These are phyloP conservation scores for Mystacides longicornis DNA, from an alignment of 2,888 invertebrate genomes.

Conservation along the genomic window DNA sequence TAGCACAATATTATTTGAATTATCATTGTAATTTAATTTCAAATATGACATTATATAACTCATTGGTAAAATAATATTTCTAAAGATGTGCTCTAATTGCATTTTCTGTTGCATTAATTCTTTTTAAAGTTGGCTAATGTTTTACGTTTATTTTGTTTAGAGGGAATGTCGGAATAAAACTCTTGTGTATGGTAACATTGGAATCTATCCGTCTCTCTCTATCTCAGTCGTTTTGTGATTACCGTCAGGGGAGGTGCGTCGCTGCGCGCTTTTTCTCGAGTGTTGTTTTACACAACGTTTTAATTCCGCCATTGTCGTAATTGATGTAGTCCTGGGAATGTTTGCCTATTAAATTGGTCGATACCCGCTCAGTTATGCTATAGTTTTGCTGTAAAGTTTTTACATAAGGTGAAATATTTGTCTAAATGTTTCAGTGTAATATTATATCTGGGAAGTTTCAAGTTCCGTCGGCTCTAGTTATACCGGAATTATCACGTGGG, in stretches of 20 bases:
- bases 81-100: too few species aligned
- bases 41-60: too few species aligned
- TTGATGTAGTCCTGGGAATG: slow-evolving; percentile 30
- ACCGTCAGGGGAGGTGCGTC: slow-evolving; percentile 17
- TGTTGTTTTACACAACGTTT: slow-evolving; percentile 38
- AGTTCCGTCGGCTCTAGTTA: slow-evolving; percentile 39
- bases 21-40: too few species aligned
- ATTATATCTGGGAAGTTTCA: slow-evolving; percentile 40
- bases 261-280: slow-evolving; percentile 15
- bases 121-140: too few species aligned
- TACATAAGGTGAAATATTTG: not conserved
- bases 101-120: too few species aligned
- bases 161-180: not conserved
- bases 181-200: not conserved
- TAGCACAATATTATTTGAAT: too few species aligned
- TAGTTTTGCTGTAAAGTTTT: not conserved
- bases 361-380: not conserved
- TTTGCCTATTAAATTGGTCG: not conserved
- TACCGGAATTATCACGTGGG: slow-evolving; percentile 50
- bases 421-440: slow-evolving; percentile 20
- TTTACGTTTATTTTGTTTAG: too few species aligned
- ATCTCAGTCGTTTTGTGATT: slow-evolving; percentile 21
- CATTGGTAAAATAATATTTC: too few species aligned
- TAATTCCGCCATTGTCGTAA: slow-evolving; percentile 46
- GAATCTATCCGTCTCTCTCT: slow-evolving; percentile 28